Conservation (phyloP, 2,888 invertebrate genomes). For the Lepidocyrtoides sp. region DNA sequence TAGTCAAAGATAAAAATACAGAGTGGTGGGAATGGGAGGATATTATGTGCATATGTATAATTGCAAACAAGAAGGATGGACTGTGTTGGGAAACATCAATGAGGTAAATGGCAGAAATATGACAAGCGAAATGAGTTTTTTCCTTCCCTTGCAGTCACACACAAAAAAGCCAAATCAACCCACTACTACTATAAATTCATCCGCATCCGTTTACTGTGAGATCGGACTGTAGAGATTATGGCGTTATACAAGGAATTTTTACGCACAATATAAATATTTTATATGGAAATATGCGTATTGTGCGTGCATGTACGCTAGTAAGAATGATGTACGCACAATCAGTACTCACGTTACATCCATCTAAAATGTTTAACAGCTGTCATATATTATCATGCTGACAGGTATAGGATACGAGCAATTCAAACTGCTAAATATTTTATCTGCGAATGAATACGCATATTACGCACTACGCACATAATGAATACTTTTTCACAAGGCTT, state of each 20-base stretch:
- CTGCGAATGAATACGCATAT: not conserved
- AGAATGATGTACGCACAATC: not conserved
- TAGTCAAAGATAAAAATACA: constrained; percentile 36
- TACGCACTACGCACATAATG: not conserved
- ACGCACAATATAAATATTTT: not conserved
- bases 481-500: constrained; percentile 29
- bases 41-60: not conserved
- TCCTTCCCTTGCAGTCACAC: constrained; percentile 12
- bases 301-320: not conserved
- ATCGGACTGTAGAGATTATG: no score
- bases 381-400: constrained; percentile 49
- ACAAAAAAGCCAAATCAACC: not conserved
- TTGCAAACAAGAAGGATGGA: not conserved
- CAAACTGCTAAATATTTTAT: constrained; percentile 5
- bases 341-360: not conserved
- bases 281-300: constrained; percentile 6
- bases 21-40: not conserved
- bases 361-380: constrained; percentile 6
- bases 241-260: not conserved
- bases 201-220: not conserved
- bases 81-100: constrained; percentile 27
- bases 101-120: constrained; percentile 10
- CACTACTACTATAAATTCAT: not conserved
- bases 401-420: constrained; percentile 24
- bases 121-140: constrained; percentile 46